Evolutionary conservation across 2,888 invertebrate species (phyloP).

Genomic region (Melanotus villosus): DNA sequence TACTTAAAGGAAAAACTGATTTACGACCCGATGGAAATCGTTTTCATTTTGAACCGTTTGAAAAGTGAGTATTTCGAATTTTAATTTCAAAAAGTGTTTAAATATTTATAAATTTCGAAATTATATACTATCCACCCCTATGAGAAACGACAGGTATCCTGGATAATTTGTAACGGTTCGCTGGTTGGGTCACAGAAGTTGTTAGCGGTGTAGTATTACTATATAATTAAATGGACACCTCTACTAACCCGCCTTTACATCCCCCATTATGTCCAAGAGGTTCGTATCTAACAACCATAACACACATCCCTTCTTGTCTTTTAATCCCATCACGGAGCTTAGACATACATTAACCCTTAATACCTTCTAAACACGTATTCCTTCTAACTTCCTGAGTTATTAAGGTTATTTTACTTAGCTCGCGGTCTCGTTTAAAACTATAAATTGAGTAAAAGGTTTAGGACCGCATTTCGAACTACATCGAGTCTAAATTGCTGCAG

Average conservation of each 20-base stretch:
- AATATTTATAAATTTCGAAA: too few relatives aligned
- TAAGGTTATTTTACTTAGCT: background rate
- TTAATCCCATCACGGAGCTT: background rate
- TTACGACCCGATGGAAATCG: too few relatives aligned
- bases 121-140: too few relatives aligned
- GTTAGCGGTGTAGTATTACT: constrained; percentile 18
- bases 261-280: constrained; percentile 6
- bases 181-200: background rate
- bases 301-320: background rate
- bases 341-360: background rate
- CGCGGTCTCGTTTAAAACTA: background rate
- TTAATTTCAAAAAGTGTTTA: too few relatives aligned
- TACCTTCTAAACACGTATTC: background rate
- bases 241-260: constrained; percentile 3
- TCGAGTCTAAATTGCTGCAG: background rate
- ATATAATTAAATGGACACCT: constrained; percentile 21
- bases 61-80: too few relatives aligned
- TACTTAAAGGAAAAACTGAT: too few relatives aligned
- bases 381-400: background rate
- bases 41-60: too few relatives aligned
- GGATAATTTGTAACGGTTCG: constrained; percentile 11
- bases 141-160: background rate
- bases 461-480: background rate
- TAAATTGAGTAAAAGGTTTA: background rate
- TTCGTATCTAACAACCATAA: background rate